Evolutionary conservation across 2,797 vertebrate species (phyloP).

Genomic region (Labroides dimidiatus): DNA sequence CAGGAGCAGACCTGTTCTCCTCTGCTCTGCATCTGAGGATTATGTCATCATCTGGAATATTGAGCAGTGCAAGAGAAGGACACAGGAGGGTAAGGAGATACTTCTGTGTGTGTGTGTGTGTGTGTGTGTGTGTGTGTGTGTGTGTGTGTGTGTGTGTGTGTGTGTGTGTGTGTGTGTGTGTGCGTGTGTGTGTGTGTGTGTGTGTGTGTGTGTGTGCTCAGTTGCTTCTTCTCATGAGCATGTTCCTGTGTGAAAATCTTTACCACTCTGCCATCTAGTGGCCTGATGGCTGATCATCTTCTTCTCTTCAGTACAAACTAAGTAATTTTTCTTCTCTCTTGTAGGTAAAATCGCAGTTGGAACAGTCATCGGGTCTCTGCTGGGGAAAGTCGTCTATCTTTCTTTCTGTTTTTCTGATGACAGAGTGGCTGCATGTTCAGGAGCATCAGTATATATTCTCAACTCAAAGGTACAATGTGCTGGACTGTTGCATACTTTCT

Average conservation of each 20-base stretch:
- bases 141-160: too few species aligned
- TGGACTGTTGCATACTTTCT: neutral
- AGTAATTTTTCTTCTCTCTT: slow-evolving; percentile 32
- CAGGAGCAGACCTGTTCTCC: slow-evolving; percentile 57
- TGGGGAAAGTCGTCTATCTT: slow-evolving; percentile 78
- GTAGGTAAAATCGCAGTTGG: slow-evolving; percentile 79
- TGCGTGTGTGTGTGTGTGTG: too few species aligned
- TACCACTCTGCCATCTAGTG: slow-evolving; percentile 49
- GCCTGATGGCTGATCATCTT: neutral
- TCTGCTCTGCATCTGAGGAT: slow-evolving; percentile 84
- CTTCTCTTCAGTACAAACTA: neutral
- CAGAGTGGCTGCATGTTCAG: slow-evolving; percentile 78
- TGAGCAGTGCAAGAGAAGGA: slow-evolving; percentile 72
- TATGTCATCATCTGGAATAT: slow-evolving; percentile 85
- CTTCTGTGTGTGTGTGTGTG: neutral
- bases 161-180: too few species aligned
- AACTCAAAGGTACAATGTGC: slow-evolving; percentile 72
- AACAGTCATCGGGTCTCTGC: slow-evolving; percentile 76
- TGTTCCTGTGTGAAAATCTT: slow-evolving; percentile 11
- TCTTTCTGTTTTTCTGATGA: slow-evolving; percentile 78
- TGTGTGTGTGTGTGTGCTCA: too few species aligned
- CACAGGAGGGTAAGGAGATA: slow-evolving; percentile 68
- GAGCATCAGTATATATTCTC: slow-evolving; percentile 70
- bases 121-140: too few species aligned
- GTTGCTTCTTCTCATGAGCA: too few species aligned